A percentile compares a stretch with the other conserved stretches of the same genome.
Conservation (phyloP, 1,140 invertebrate genomes). For the Papilio xuthus region DNA sequence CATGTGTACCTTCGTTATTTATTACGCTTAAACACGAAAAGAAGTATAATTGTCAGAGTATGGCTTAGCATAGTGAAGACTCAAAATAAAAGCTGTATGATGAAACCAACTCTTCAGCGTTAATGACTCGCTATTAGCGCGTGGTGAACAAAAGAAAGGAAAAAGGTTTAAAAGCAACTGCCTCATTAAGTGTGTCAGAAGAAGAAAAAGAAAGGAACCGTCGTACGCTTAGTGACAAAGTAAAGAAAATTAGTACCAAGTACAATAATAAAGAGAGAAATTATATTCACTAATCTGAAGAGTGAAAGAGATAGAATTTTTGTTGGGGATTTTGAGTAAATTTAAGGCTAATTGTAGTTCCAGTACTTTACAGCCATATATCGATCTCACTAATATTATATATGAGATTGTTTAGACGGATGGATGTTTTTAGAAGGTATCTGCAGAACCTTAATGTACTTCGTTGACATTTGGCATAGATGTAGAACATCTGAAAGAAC, state of each 20-base stretch:
- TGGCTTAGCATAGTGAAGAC: neutral
- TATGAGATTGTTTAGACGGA: too few species aligned
- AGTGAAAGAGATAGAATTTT: neutral
- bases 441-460: too few species aligned
- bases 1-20: neutral
- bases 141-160: constrained; percentile 17
- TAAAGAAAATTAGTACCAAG: neutral
- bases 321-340: neutral
- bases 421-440: too few species aligned
- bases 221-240: neutral
- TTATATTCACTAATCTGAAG: neutral
- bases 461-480: too few species aligned
- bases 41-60: neutral
- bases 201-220: neutral
- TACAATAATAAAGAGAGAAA: neutral
- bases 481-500: too few species aligned
- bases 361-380: too few species aligned
- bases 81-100: neutral
- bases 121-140: constrained; percentile 27
- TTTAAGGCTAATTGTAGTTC: neutral
- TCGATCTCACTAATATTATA: too few species aligned
- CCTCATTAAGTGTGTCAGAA: constrained; percentile 4
- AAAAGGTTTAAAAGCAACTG: constrained; percentile 24
- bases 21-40: neutral
- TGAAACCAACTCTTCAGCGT: neutral